Evolutionary conservation across 2,888 invertebrate genomes (phyloP).

Genomic region (Cosmia pyralina): DNA sequence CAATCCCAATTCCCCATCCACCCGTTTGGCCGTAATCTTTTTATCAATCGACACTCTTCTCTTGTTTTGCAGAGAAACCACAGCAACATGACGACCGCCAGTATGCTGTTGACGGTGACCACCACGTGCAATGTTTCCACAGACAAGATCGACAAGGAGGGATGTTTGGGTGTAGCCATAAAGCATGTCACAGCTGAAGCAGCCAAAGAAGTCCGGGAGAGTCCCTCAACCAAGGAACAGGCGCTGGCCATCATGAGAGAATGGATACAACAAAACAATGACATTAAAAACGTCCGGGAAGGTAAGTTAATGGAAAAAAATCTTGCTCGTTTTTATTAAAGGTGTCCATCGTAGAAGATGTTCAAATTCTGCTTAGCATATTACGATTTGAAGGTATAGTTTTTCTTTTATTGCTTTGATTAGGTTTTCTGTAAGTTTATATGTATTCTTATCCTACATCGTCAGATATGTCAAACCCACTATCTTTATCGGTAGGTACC

Average conservation of each 20-base stretch:
- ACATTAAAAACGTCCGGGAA: constrained; percentile 92
- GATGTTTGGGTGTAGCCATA: constrained; percentile 66
- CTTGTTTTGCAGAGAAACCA: constrained; percentile 33
- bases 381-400: background rate
- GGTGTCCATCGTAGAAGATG: background rate
- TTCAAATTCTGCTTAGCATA: background rate
- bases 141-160: constrained; percentile 81
- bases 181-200: constrained; percentile 86
- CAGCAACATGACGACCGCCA: constrained; percentile 83
- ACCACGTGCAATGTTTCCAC: constrained; percentile 80
- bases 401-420: background rate
- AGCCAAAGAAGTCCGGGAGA: constrained; percentile 92
- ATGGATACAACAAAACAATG: constrained; percentile 93
- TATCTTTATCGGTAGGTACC: background rate
- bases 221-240: constrained; percentile 91
- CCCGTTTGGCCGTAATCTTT: background rate
- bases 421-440: background rate
- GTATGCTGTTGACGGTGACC: constrained; percentile 81
- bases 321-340: background rate
- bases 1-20: background rate
- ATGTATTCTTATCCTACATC: background rate
- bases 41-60: background rate
- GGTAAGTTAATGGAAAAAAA: constrained; percentile 80
- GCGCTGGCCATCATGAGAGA: constrained; percentile 91
- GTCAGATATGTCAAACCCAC: background rate